Base-by-base conservation (phyloP, 2,113 vertebrate species). In the Excalfactoria chinensis region DNA sequence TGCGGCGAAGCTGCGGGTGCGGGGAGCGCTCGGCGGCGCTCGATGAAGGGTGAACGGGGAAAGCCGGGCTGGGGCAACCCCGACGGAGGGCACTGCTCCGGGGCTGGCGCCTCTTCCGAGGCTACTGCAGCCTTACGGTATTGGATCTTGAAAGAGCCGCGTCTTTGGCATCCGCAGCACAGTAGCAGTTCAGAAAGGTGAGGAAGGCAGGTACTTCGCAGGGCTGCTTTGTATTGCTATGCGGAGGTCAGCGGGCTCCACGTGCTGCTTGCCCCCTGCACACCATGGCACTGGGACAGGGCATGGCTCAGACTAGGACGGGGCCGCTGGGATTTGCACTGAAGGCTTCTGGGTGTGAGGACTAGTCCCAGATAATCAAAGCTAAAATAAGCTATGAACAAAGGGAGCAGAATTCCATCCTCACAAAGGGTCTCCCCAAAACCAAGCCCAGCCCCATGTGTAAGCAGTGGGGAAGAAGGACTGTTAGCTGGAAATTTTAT, bases 81-180 rank as follows among this genome's bases (percentile, higher is more conserved):
- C 48, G 22, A 12, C 6, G 48, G 48, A 23, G 48, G 48, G 48
- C 23, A 9, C 51, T 16, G 51, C 51, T 53, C 17, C 3, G 0
- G 1, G 1, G 25, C 32, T 13, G 20, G 9, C 19, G 37, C 51
- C 34, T 35, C 0, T 23, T 41, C 49, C 7, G 49, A 51, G 51
- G 51, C 59, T 0, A 3, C 48, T 14, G 3, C 34, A 22, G 25
- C 12, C 49, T 13, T 44, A 56, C 53, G 6, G 53, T 56, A 32
- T 3, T 11, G 60, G 12, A 7, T 32, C 26, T 78, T 16, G 26
- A 0, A 0, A 0, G n/a, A 9, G 34, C 5, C 21, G 8, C 4
- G 16, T 5, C 11, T 59, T 28, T 21, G 34, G 16, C 7, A 1
- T 13, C 30, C 19, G 0, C 74, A 34, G 77, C 49, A 4, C n/a